A percentile compares a stretch with the other conserved stretches of the same genome.
phyloP scores from a whole-genome alignment of 2,888 invertebrate genomes.

The Opisthograptis luteolata region DNA sequence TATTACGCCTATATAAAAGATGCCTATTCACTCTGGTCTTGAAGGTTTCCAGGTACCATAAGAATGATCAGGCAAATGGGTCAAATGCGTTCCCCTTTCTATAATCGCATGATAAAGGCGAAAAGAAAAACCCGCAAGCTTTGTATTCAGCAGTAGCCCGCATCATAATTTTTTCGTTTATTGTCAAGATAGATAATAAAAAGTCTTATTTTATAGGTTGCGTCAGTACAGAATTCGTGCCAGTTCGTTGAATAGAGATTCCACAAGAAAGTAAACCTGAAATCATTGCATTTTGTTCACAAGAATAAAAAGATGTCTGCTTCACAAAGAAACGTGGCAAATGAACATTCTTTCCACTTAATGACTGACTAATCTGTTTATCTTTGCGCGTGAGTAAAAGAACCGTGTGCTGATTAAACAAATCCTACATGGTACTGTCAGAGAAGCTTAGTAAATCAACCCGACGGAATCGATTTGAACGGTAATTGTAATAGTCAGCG shows the following conservation, averaged over 20 bases:
- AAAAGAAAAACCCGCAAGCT: not conserved
- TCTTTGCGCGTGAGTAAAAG: conserved; percentile 23
- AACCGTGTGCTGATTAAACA: conserved; percentile 12
- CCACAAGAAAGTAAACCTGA: conserved; percentile 12
- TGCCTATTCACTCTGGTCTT: too few relatives aligned
- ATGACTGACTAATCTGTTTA: conserved; percentile 23
- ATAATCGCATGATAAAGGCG: too few relatives aligned
- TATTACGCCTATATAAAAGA: too few relatives aligned
- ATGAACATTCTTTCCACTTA: conserved; percentile 22
- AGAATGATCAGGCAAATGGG: too few relatives aligned
- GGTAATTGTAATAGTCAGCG: conserved; percentile 44
- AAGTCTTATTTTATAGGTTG: conserved; percentile 6
- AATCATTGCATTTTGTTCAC: conserved; percentile 9
- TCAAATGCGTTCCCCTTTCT: too few relatives aligned
- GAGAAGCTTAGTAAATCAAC: conserved; percentile 26
- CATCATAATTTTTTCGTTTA: conserved; percentile 1
- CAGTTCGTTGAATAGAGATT: conserved; percentile 17
- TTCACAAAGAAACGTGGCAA: conserved; percentile 19
- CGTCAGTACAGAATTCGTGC: conserved; percentile 16
- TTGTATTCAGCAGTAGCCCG: not conserved
- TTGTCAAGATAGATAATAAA: conserved; percentile 15
- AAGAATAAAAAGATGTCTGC: conserved; percentile 13
- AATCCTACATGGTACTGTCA: conserved; percentile 23
- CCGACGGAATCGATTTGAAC: conserved; percentile 35
- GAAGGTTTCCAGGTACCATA: too few relatives aligned